Evolutionary conservation across 37 sponge, comb jelly and placozoan species (phyloP).

Genomic region (Tethya wilhelma): DNA sequence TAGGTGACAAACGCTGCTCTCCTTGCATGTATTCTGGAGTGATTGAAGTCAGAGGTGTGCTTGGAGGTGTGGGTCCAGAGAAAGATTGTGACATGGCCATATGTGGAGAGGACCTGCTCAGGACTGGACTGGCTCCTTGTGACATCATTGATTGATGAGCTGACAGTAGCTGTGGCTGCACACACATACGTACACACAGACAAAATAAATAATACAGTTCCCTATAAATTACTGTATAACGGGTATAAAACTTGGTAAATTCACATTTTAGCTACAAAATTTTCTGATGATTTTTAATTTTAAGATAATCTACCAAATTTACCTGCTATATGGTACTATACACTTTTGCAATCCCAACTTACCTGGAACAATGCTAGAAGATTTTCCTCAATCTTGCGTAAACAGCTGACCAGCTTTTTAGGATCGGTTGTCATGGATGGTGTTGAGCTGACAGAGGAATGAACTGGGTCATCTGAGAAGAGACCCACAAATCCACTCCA

Average conservation of each 20-base stretch:
- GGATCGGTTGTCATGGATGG: neutral
- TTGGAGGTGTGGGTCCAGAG: no score
- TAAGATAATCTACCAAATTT: neutral
- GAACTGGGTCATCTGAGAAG: neutral
- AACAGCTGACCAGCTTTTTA: neutral
- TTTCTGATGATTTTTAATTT: no score
- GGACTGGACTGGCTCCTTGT: neutral
- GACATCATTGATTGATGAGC: neutral
- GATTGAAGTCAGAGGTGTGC: neutral
- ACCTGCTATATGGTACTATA: neutral
- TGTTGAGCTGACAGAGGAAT: neutral
- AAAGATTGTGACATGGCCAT: no score
- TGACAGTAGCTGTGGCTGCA: neutral
- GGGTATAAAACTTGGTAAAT: no score
- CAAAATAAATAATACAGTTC: no score
- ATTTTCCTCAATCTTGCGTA: neutral
- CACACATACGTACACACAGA: no score
- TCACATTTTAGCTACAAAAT: no score
- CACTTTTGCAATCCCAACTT: no score
- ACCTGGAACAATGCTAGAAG: neutral
- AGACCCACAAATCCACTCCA: neutral
- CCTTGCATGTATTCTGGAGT: slow-evolving; percentile 36
- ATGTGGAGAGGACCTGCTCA: neutral
- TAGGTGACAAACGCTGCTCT: slow-evolving; percentile 22
- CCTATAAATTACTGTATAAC: no score